Evolutionary conservation across 2,113 vertebrate genomes (phyloP).

Genomic region (Dendrocopos noguchii): DNA sequence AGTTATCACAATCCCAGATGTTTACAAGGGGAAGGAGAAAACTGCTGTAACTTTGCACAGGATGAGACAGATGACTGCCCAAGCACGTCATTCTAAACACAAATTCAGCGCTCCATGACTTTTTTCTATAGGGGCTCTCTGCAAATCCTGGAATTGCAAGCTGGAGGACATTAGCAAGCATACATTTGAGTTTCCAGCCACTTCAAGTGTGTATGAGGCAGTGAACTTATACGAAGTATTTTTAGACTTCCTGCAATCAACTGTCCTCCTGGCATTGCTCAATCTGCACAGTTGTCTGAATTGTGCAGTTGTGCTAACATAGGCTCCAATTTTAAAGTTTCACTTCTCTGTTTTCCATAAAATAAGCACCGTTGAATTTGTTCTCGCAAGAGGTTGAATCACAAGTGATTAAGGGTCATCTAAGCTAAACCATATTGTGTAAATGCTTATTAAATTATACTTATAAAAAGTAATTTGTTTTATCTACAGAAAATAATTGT

Average conservation of each 20-base stretch:
- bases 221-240: conserved; percentile 56
- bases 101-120: neutral
- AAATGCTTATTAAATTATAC: conserved; percentile 39
- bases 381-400: conserved; percentile 35
- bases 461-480: conserved; percentile 19
- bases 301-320: conserved; percentile 32
- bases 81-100: neutral
- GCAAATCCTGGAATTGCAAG: neutral
- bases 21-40: neutral
- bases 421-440: neutral
- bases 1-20: conserved; percentile 51
- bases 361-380: conserved; percentile 28
- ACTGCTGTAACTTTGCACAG: neutral
- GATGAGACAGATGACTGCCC: neutral
- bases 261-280: conserved; percentile 37
- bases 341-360: conserved; percentile 37
- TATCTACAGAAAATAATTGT: conserved; percentile 36
- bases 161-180: neutral
- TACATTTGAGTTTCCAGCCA: conserved; percentile 16
- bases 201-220: conserved; percentile 17
- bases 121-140: neutral
- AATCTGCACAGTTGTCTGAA: conserved; percentile 27
- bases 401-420: conserved; percentile 49
- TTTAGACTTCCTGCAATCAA: conserved; percentile 72
- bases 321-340: conserved; percentile 21